Base-by-base conservation (phyloP, 2,113 vertebrate species). In the Ascaphus truei region DNA sequence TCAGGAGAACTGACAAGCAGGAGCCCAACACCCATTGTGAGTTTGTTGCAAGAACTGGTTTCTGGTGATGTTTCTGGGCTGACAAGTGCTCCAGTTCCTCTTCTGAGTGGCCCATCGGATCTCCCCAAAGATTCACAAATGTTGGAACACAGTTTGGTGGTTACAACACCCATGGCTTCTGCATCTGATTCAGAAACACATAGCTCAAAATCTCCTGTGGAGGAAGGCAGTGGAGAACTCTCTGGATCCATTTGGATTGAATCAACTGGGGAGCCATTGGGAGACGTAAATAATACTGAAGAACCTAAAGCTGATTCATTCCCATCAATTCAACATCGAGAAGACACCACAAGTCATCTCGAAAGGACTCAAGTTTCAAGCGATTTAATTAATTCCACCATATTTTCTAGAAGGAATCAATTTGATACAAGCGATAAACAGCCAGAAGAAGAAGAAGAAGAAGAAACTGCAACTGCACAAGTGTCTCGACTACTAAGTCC, bases 191-290 rank as follows among this genome's bases (percentile, higher is more conserved):
- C 78, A 23, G 0, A 15, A 1, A 10, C 26, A 1, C 20, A 69
- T 25, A 62, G n/a, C 2, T 20, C 33, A n/a, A 45, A 20, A 31
- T 59, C 2, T 67, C 60, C 53, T n/a, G 61, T 29, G 0, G 77
- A 47, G n/a, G 72, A 59, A 55, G 77, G 71, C 9, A 76, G 47
- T 31, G 83, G 80, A 76, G 80, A 83, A 26, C 74, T 51, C 12
- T 84, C 67, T 7, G 79, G 77, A 2, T 45, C 77, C 7, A 50
- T 1, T 7, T 79, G 83, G 83, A 3, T 74, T 8, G 41, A 15
- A 7, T 50, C 25, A 26, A 13, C 10, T 22, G 12, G 10, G 10
- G 41, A 39, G n/a, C 66, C 3, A 50, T 16, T 29, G 5, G n/a
- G 13, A 18, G 25, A 69, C 10, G 8, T 20, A 20, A 56, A 45